A percentile compares a stretch with the other conserved stretches of the same genome.
phyloP scores from a whole-genome alignment of 2,797 vertebrate genomes.

The Pogonophryne albipinna region DNA sequence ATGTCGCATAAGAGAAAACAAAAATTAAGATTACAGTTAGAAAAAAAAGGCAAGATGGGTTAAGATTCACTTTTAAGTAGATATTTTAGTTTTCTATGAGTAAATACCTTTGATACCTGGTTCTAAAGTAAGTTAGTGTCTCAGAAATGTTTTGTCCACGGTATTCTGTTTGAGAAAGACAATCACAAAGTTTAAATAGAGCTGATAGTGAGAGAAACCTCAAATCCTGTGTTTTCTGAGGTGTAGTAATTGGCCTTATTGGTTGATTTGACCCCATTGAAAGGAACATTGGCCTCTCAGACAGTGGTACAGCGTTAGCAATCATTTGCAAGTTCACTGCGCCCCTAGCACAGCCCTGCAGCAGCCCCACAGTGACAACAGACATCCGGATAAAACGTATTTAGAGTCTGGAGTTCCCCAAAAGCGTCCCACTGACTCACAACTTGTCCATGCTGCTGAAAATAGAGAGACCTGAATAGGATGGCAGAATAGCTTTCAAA shows the following conservation, averaged over 20 bases:
- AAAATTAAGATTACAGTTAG: not conserved
- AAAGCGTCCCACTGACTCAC: constrained; percentile 71
- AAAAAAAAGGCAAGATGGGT: not conserved
- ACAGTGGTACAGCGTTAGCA: constrained; percentile 28
- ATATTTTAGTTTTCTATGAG: not conserved
- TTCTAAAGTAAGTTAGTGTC: constrained; percentile 22
- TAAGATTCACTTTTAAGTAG: not conserved
- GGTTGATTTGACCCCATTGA: constrained; percentile 46
- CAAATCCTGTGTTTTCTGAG: constrained; percentile 30
- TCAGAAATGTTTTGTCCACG: constrained; percentile 5
- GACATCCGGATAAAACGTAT: constrained; percentile 52
- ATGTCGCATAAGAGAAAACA: not conserved
- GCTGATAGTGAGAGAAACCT: constrained; percentile 9
- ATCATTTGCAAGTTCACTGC: constrained; percentile 18
- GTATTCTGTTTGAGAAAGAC: constrained; percentile 11
- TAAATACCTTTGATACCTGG: constrained; percentile 19
- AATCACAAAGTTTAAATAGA: constrained; percentile 4
- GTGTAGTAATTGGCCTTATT: constrained; percentile 26
- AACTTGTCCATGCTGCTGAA: constrained; percentile 46
- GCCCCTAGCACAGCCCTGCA: constrained; percentile 41
- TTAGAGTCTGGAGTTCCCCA: constrained; percentile 74
- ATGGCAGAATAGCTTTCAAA: constrained; percentile 4
- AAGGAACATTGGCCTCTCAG: constrained; percentile 35
- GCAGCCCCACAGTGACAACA: constrained; percentile 37
- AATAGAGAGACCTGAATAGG: constrained; percentile 47